phyloP scores from a whole-genome alignment of 2,888 invertebrate genomes.

The Panopea generosa region DNA sequence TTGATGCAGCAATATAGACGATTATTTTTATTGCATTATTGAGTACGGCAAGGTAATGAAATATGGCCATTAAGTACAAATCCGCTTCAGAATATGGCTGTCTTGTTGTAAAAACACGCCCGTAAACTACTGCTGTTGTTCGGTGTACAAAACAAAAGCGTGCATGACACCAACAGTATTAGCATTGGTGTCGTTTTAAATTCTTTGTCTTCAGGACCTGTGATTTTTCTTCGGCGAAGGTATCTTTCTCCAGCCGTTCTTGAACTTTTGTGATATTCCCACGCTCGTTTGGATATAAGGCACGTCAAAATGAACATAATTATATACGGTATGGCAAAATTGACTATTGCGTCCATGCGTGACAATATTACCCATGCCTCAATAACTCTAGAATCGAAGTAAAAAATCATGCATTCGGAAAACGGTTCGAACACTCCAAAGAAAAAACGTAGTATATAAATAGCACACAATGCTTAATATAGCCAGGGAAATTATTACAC shows the following conservation, averaged over 20 bases:
- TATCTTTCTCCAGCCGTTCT: conserved; percentile 45
- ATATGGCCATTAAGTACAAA: conserved; percentile 29
- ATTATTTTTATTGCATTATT: conserved; percentile 51
- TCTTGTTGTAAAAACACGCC: conserved; percentile 24
- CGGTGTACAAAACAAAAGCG: conserved; percentile 56
- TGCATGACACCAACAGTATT: conserved; percentile 46
- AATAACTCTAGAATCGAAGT: conserved; percentile 16
- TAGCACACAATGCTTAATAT: conserved; percentile 74
- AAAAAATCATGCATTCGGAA: conserved; percentile 34
- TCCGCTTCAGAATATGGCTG: conserved; percentile 14
- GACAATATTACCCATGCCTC: conserved; percentile 61
- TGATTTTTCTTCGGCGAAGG: conserved; percentile 53
- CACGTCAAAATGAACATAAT: conserved; percentile 68
- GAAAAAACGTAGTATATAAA: conserved; percentile 77
- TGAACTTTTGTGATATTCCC: conserved; percentile 67
- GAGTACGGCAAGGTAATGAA: conserved; percentile 47
- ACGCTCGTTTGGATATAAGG: conserved; percentile 69
- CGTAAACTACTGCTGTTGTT: conserved; percentile 48
- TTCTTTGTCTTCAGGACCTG: conserved; percentile 61
- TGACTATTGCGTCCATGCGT: conserved; percentile 73
- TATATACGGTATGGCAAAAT: conserved; percentile 69
- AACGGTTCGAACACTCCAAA: conserved; percentile 55
- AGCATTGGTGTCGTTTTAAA: conserved; percentile 68
- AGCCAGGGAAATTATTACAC: conserved; percentile 75
- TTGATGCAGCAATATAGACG: conserved; percentile 51